A percentile compares a stretch with the other conserved stretches of the same genome.
These are phyloP conservation scores for Alviniconcha strummeri DNA, from an alignment of 2,888 invertebrate genomes.

Conservation along the genomic window DNA sequence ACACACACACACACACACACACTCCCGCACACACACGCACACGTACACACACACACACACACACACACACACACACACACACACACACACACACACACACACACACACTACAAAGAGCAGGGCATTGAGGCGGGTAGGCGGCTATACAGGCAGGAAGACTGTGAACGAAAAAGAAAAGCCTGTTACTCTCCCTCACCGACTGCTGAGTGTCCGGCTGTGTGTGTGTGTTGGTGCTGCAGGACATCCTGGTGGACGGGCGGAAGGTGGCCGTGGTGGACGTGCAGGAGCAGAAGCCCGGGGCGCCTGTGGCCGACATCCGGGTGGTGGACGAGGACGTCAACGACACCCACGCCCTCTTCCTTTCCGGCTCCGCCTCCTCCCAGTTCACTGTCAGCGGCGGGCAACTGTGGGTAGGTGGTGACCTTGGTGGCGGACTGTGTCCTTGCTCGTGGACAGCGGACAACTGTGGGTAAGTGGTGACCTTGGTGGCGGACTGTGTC, in stretches of 20 bases:
- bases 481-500: no score
- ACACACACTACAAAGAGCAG: no score
- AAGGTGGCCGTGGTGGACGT: slow-evolving; percentile 30
- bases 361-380: slow-evolving; percentile 42
- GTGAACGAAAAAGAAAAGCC: no score
- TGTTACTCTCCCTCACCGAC: no score
- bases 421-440: neutral
- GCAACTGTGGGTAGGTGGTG: slow-evolving; percentile 39
- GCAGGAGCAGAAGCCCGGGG: slow-evolving; percentile 40
- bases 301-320: slow-evolving; percentile 38
- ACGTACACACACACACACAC: no score
- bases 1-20: no score
- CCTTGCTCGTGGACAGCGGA: neutral
- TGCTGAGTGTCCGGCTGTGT: no score
- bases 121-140: no score
- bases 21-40: no score
- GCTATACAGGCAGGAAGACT: no score
- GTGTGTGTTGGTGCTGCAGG: slow-evolving; percentile 25
- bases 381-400: slow-evolving; percentile 43
- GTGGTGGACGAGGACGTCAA: slow-evolving; percentile 50
- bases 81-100: no score
- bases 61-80: no score
- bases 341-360: slow-evolving; percentile 42
- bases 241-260: slow-evolving; percentile 39
- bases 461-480: neutral